phyloP scores from a whole-genome alignment of 2,888 invertebrate species.

The Drymonia ruficornis region DNA sequence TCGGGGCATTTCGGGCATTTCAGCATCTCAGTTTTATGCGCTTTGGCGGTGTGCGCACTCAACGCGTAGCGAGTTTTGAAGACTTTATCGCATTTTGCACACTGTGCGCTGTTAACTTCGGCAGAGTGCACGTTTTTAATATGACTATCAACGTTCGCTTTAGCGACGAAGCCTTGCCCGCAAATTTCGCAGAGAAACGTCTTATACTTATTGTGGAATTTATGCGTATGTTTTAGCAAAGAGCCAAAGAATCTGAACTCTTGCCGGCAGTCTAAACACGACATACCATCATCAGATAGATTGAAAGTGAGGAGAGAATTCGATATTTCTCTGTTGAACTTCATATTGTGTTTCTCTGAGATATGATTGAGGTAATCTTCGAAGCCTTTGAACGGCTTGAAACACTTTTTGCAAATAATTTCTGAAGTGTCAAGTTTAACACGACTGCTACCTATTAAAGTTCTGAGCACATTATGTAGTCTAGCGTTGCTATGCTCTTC shows the following conservation, averaged over 20 bases:
- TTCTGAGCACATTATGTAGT: slow-evolving; percentile 39
- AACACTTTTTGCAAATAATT: slow-evolving; percentile 51
- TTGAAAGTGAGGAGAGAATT: slow-evolving; percentile 49
- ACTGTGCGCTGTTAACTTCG: slow-evolving; percentile 27
- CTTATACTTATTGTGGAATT: slow-evolving; percentile 51
- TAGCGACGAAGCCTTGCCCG: slow-evolving; percentile 63
- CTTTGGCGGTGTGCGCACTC: slow-evolving; percentile 37
- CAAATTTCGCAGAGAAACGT: slow-evolving; percentile 62
- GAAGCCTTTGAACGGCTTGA: slow-evolving; percentile 33
- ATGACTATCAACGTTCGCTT: slow-evolving; percentile 57
- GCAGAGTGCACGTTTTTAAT: slow-evolving; percentile 52
- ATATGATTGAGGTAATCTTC: slow-evolving; percentile 50
- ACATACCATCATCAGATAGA: slow-evolving; percentile 52
- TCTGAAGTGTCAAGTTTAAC: slow-evolving; percentile 55
- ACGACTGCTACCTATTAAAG: slow-evolving; percentile 39
- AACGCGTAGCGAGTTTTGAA: slow-evolving; percentile 47
- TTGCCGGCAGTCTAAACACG: slow-evolving; percentile 55
- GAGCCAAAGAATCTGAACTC: slow-evolving; percentile 58
- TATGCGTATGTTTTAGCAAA: slow-evolving; percentile 52
- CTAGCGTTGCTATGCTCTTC: slow-evolving; percentile 50
- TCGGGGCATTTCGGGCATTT: slow-evolving; percentile 68
- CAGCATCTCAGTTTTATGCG: slow-evolving; percentile 30
- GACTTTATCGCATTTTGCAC: slow-evolving; percentile 44
- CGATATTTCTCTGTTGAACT: slow-evolving; percentile 42
- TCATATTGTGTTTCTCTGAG: slow-evolving; percentile 37